Evolutionary conservation across 1,140 invertebrate genomes (phyloP), one percentile per base, ranked within the genome.

Genomic region (Dreissena rostriformis): DNA sequence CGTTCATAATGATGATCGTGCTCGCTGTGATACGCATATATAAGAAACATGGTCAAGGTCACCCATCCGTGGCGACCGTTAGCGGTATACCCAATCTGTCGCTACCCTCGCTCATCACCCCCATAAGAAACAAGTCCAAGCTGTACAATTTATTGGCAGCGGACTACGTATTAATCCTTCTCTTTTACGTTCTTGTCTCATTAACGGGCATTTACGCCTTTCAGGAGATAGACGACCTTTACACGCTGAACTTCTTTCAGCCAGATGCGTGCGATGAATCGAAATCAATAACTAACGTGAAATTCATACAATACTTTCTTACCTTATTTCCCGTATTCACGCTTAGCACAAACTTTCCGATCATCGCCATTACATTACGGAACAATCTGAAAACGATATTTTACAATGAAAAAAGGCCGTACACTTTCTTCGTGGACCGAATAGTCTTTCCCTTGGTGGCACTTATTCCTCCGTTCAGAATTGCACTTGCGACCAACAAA

Each of bases 241-340:
- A 99, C 93, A 99, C 98, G 0, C 94, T 99, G 1, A 98, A 99
- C 93, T 99, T 82, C 39, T 99, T 82, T 49, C 94, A 94, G 89
- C 94, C 95, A 57, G 88, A 93, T 79, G 85, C 92, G 81, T 86
- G 88, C 71, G 79, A 85, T 17, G 24, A 71, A 1, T 71, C 82
- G 15, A 65, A 90, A 10, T 74, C 89, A 11, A 84, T 92, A 0
- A 93, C 91, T 17, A 82, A 88, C 24, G 85, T 92, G 6, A 84
- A 85, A 28, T 90, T 92, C 65, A 88, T 93, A 55, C 95, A 97
- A 86, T 99, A 98, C 91, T 99, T 99, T 92, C 93, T 99, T 28
- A 96, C 97, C 0, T 94, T 99, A 4, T 99, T 99, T 93, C 98
- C 99, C 0, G 97, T 99, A 0, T 98, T 99, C 91, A 99, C 98